Conservation (phyloP, 1,140 invertebrate genomes). For the Drosophila sp. region DNA sequence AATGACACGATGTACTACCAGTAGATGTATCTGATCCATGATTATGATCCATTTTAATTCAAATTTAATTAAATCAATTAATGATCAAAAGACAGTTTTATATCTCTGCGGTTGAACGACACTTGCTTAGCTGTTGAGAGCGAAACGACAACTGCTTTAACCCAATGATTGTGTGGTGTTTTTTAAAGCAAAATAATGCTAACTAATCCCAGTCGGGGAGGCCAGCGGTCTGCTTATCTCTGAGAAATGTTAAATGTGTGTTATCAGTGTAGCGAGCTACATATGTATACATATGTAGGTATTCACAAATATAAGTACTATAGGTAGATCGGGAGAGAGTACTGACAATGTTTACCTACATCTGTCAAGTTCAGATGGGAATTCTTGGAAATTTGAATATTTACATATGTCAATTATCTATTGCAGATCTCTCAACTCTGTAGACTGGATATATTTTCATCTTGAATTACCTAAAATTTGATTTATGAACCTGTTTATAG, state of each 20-base stretch:
- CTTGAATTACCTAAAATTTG: not conserved
- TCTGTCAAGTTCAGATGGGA: not conserved
- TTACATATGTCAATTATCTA: not conserved
- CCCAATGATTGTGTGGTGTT: constrained; percentile 48
- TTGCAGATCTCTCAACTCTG: not conserved
- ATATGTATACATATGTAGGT: constrained; percentile 17
- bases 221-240: constrained; percentile 62
- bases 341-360: constrained; percentile 13
- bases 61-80: constrained; percentile 66
- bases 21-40: constrained; percentile 32
- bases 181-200: constrained; percentile 73
- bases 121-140: constrained; percentile 65
- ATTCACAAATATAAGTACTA: not conserved
- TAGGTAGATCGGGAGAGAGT: not conserved
- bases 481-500: not conserved
- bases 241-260: constrained; percentile 61
- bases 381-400: not conserved
- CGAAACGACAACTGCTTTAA: constrained; percentile 54
- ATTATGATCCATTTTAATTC: constrained; percentile 53
- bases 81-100: constrained; percentile 6
- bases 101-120: constrained; percentile 41
- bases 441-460: not conserved
- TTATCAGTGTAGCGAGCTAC: constrained; percentile 59
- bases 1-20: constrained; percentile 46
- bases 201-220: constrained; percentile 58